Evolutionary conservation across 2,888 invertebrate species (phyloP).

Genomic region (Pelosia muscerda): DNA sequence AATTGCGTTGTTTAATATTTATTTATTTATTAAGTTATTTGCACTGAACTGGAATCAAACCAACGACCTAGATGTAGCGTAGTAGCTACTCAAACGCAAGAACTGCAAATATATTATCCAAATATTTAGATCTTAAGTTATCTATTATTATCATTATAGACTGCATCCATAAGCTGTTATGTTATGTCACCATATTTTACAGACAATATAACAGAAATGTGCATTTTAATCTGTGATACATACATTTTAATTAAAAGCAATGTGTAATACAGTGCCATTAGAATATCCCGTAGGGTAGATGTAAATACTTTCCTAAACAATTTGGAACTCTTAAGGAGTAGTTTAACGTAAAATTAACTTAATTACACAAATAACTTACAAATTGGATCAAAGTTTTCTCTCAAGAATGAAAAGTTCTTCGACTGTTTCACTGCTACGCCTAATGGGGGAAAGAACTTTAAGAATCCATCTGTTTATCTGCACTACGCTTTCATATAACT

Average conservation of each 20-base stretch:
- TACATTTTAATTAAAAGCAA: neutral
- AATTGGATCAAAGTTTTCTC: neutral
- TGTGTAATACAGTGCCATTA: neutral
- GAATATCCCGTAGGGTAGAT: neutral
- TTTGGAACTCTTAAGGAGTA: neutral
- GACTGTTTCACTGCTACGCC: neutral
- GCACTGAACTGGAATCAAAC: no score
- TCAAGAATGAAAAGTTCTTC: neutral
- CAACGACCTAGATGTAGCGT: no score
- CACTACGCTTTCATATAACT: no score
- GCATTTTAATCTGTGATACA: neutral
- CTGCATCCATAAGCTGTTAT: no score
- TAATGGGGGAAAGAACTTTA: no score
- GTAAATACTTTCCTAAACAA: slow-evolving; percentile 1
- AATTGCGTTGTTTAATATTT: no score
- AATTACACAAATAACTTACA: slow-evolving; percentile 6
- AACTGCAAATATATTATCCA: no score
- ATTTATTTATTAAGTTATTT: no score
- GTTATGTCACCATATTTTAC: no score
- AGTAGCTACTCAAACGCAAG: no score
- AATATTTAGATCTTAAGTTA: neutral
- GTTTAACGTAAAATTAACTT: neutral
- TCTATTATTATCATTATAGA: no score
- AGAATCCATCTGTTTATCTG: no score
- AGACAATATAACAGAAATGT: neutral